Evolutionary conservation across 1,140 invertebrate genomes (phyloP).

Genomic region (Physella acuta): DNA sequence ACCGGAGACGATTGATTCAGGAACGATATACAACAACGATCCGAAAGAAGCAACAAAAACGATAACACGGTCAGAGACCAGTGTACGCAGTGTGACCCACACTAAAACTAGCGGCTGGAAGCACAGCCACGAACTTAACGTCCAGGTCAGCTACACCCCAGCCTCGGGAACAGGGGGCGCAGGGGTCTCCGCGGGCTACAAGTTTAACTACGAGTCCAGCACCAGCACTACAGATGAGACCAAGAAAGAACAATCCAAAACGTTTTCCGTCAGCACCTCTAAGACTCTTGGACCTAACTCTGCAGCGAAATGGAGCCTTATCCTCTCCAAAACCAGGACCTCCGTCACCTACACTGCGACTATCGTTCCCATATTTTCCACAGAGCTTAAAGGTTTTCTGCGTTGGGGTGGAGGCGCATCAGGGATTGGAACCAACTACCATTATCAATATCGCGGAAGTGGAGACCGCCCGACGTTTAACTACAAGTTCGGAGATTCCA

Average conservation of each 20-base stretch:
- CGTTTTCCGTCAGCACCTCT: not conserved
- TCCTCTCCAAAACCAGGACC: too few species aligned
- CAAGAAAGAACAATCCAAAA: not conserved
- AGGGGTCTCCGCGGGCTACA: not conserved
- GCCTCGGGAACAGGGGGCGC: too few species aligned
- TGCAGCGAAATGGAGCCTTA: not conserved
- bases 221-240: not conserved
- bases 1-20: not conserved
- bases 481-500: too few species aligned
- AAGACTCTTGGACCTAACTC: not conserved
- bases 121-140: too few species aligned
- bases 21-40: too few species aligned
- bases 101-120: not conserved
- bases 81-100: too few species aligned
- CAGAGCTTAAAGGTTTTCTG: not conserved
- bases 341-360: not conserved
- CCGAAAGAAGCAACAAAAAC: not conserved
- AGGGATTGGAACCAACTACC: not conserved
- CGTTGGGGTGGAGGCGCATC: not conserved
- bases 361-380: not conserved
- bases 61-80: not conserved
- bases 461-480: too few species aligned
- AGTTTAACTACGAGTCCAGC: not conserved
- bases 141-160: too few species aligned
- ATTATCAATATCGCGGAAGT: too few species aligned